Conservation (phyloP, 2,113 vertebrate species). For the Tragelaphus imberbis region DNA sequence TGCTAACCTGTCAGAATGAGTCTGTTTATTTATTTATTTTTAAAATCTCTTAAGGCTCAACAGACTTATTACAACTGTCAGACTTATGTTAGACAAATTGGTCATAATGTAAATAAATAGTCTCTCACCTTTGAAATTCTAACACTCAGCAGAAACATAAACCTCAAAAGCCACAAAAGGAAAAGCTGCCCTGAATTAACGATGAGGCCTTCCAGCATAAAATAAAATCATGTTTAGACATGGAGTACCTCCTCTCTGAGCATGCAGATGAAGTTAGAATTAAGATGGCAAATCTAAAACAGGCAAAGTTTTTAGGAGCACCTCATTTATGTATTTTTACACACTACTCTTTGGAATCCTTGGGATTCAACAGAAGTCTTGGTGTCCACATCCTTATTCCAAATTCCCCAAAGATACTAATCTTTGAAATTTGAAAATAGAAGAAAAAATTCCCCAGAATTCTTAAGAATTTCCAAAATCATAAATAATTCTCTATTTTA, state of each 20-base stretch:
- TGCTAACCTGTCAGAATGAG: background rate
- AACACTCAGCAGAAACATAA: conserved; percentile 2
- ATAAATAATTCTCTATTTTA: background rate
- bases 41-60: background rate
- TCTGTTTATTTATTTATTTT: conserved; percentile 9
- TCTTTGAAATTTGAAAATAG: background rate
- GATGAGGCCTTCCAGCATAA: background rate
- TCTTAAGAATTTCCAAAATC: background rate
- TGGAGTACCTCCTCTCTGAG: background rate
- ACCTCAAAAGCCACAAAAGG: conserved; percentile 25
- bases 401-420: background rate
- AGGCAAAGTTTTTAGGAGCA: background rate
- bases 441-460: background rate
- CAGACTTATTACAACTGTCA: background rate
- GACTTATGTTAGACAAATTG: conserved; percentile 11
- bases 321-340: background rate
- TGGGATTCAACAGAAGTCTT: background rate
- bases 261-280: background rate
- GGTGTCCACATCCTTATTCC: background rate
- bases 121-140: conserved; percentile 36
- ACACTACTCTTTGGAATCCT: background rate
- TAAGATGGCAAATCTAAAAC: background rate
- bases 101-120: conserved; percentile 54
- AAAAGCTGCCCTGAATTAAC: background rate
- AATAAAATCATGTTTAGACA: background rate